These are phyloP conservation scores for Heliconius eleuchia DNA, from an alignment of 1,140 invertebrate genomes.

Conservation along the genomic window DNA sequence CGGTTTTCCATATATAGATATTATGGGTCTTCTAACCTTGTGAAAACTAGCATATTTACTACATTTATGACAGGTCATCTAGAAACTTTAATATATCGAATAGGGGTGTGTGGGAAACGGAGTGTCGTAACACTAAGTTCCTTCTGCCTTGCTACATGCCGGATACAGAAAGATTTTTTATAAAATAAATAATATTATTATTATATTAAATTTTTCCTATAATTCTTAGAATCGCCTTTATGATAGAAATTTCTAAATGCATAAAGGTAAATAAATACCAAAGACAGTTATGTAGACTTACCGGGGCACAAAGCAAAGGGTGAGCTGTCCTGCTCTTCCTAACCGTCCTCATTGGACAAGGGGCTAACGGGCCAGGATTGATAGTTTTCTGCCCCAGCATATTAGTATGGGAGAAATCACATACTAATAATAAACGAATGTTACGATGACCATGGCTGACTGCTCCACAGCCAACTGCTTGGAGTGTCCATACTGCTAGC, in stretches of 20 bases:
- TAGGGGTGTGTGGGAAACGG: too few relatives aligned
- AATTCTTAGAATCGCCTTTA: too few relatives aligned
- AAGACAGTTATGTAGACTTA: conserved; percentile 32
- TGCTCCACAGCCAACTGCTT: conserved; percentile 65
- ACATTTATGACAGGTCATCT: neutral
- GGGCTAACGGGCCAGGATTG: conserved; percentile 45
- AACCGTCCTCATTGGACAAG: conserved; percentile 53
- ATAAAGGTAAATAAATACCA: too few relatives aligned
- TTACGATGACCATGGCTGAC: conserved; percentile 52
- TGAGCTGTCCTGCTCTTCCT: conserved; percentile 50
- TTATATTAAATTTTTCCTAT: too few relatives aligned
- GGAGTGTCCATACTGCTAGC: conserved; percentile 63
- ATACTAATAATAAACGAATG: conserved; percentile 59
- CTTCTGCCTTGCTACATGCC: too few relatives aligned
- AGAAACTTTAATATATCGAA: too few relatives aligned
- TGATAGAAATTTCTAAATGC: too few relatives aligned
- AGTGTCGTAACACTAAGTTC: too few relatives aligned
- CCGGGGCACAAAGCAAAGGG: conserved; percentile 59
- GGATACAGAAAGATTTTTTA: too few relatives aligned
- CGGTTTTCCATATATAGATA: conserved; percentile 14
- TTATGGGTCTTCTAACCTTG: conserved; percentile 18
- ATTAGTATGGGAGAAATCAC: conserved; percentile 75
- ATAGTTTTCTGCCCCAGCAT: conserved; percentile 71
- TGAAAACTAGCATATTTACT: neutral
- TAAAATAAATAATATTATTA: too few relatives aligned